Percentiles rank a stretch among this genome's conserved stretches.
phyloP scores from a whole-genome alignment of 1,140 invertebrate genomes.

The Pissodes strobi region DNA sequence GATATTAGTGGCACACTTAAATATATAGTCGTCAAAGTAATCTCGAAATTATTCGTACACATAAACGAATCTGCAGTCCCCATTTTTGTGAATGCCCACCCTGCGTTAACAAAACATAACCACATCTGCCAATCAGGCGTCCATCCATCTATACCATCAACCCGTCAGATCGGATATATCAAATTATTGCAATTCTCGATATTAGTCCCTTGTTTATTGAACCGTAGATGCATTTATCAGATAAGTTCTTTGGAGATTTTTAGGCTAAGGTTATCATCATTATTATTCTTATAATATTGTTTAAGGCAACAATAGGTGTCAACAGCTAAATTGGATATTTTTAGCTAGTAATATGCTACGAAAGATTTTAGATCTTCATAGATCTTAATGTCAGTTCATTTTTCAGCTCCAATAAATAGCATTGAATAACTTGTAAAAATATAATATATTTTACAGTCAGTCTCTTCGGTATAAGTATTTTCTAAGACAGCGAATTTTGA shows the following conservation, averaged over 20 bases:
- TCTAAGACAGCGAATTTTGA: too few relatives aligned
- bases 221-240: conserved; percentile 4
- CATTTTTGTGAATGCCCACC: too few relatives aligned
- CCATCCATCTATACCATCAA: conserved; percentile 13
- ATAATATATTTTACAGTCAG: too few relatives aligned
- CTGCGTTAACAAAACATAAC: background rate
- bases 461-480: too few relatives aligned
- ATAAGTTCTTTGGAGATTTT: conserved; percentile 1
- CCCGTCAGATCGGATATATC: conserved; percentile 10
- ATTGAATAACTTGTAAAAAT: too few relatives aligned
- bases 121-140: conserved; percentile 9
- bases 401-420: too few relatives aligned
- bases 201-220: conserved; percentile 6
- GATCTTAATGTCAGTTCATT: too few relatives aligned
- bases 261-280: background rate
- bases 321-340: conserved; percentile 2
- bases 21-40: too few relatives aligned
- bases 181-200: conserved; percentile 9
- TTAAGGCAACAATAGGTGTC: conserved; percentile 4
- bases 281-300: conserved; percentile 6
- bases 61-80: too few relatives aligned
- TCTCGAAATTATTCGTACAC: too few relatives aligned
- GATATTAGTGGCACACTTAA: too few relatives aligned
- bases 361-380: background rate
- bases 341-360: background rate